These are phyloP conservation scores for Euspilapteryx auroguttella DNA, from an alignment of 2,888 invertebrate genomes.

Conservation along the genomic window DNA sequence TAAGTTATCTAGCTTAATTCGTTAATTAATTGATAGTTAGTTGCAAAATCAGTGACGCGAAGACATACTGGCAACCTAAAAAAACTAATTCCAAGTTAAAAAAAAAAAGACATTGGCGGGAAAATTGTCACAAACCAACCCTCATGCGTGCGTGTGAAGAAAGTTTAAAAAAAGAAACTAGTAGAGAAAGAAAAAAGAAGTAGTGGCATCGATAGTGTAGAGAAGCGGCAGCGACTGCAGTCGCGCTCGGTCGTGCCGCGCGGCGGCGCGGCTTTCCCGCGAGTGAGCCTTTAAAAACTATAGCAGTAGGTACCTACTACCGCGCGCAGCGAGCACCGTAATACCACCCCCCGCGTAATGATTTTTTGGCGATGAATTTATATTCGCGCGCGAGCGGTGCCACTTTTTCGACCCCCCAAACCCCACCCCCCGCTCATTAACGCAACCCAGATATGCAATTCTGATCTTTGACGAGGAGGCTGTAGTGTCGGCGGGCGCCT, in stretches of 20 bases:
- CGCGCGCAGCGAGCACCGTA: slow-evolving; percentile 60
- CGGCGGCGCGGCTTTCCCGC: slow-evolving; percentile 47
- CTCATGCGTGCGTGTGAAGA: slow-evolving; percentile 3
- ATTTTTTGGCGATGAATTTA: slow-evolving; percentile 85
- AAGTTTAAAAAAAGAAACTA: neutral
- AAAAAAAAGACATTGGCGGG: too few relatives aligned
- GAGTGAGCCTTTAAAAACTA: slow-evolving; percentile 61
- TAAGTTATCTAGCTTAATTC: too few relatives aligned
- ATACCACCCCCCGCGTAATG: slow-evolving; percentile 80
- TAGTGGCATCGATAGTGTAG: slow-evolving; percentile 15
- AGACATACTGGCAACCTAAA: too few relatives aligned
- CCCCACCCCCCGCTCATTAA: slow-evolving; percentile 60
- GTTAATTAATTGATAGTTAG: too few relatives aligned
- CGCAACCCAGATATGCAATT: slow-evolving; percentile 69
- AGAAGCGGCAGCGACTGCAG: slow-evolving; percentile 21
- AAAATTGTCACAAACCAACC: too few relatives aligned
- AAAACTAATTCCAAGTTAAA: too few relatives aligned
- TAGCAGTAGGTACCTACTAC: slow-evolving; percentile 49
- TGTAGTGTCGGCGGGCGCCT: slow-evolving; percentile 60
- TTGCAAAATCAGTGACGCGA: too few relatives aligned
- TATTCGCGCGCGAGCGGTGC: slow-evolving; percentile 68
- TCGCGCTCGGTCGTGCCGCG: slow-evolving; percentile 35
- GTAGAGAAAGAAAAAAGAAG: slow-evolving; percentile 12
- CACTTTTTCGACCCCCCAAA: slow-evolving; percentile 57
- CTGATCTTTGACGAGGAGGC: slow-evolving; percentile 66